Base-by-base conservation (phyloP, 2,113 vertebrate species). In the Cisticola juncidis region DNA sequence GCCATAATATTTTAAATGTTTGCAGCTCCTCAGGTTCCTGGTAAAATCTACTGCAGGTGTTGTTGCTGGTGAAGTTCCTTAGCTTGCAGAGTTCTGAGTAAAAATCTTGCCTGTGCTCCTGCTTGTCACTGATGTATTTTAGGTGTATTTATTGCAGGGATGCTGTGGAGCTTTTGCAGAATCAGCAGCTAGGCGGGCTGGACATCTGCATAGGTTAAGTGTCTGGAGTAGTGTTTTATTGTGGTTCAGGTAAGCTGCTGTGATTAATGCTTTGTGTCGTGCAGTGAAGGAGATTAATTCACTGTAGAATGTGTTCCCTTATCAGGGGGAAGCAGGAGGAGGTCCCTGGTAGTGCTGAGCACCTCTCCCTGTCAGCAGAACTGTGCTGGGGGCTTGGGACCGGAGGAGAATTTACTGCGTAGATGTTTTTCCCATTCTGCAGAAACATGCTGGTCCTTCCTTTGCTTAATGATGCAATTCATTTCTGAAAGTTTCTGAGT, bases 301-400 rank as follows among this genome's bases (percentile, higher is more conserved):
- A 1, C 31, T 78, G 78, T 33, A 7, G 45, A 65, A 48, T 5
- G 0, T 26, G 65, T 38, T 74, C 68, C 44, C 82, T 92, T 92
- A 93, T 90, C 90, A 64, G 69, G 64, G 64, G n/a, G 72, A 42
- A 80, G 87, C 91, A 96, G 94, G 88, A 90, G 66, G 60, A 89
- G 44, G 82, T 29, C 73, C 47, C 60, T 74, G 35, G 24, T 74
- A 16, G 71, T 70, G 81, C 79, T 74, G 71, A 73, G 50, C 71
- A 68, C 16, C 76, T 86, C 60, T 83, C 2, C 4, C 66, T 86
- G 72, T 84, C 88, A 95, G 76, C 68, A 91, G 15, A 68, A 78
- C 25, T 16, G 1, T 15, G 10, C 45, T 40, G 28, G 26, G 40
- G 11, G 4, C 47, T 72, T 44, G 65, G n/a, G 64, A 21, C 10